A percentile compares a stretch with the other conserved stretches of the same genome.
Conservation (phyloP, 2,797 vertebrate species). For the Lepus townsendii region DNA sequence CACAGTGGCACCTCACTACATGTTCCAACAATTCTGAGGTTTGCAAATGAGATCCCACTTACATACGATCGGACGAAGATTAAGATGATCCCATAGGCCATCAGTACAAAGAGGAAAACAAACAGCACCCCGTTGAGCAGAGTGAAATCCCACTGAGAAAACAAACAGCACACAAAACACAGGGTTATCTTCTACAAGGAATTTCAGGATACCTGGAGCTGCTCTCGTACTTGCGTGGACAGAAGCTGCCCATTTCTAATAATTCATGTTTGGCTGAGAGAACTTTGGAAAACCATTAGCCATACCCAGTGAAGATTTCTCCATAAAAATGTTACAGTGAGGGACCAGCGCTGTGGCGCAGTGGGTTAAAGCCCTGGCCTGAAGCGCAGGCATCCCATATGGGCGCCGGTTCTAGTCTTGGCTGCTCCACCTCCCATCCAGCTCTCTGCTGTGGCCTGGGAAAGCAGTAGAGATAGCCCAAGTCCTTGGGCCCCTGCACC, state of each 20-base stretch:
- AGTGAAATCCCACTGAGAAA: slow-evolving; percentile 92
- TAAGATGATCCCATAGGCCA: slow-evolving; percentile 90
- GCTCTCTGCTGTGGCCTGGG: no score
- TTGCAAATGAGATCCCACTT: slow-evolving; percentile 63
- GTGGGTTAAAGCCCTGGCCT: no score
- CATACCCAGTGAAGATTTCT: neutral
- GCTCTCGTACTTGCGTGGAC: neutral
- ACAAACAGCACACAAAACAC: neutral
- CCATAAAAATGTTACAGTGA: neutral
- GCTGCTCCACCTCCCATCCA: no score
- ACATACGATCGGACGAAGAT: slow-evolving; percentile 85
- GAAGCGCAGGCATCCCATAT: no score
- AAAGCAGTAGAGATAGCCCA: no score
- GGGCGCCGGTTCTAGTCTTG: no score
- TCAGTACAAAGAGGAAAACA: slow-evolving; percentile 85
- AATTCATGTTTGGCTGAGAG: neutral
- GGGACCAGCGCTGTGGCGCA: no score
- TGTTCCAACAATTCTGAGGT: neutral
- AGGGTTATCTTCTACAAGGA: neutral
- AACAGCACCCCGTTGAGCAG: slow-evolving; percentile 85
- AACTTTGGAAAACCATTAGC: neutral
- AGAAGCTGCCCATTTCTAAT: neutral
- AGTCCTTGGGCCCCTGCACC: no score
- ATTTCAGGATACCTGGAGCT: neutral
- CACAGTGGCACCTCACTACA: neutral